phyloP scores from a whole-genome alignment of 2,888 invertebrate genomes.

The Lypha dubia region DNA sequence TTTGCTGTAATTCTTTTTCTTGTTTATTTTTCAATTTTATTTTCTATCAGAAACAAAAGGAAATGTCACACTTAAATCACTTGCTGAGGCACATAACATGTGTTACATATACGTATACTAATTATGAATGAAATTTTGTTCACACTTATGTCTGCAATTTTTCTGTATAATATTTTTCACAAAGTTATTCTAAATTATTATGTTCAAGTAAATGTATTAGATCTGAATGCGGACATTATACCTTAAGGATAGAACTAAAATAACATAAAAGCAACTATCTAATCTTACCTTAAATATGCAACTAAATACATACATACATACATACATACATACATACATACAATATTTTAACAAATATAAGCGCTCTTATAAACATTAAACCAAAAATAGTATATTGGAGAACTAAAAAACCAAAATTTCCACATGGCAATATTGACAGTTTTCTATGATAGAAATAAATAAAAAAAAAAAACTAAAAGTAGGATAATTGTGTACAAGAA shows the following conservation, averaged over 20 bases:
- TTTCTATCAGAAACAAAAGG: conserved; percentile 21
- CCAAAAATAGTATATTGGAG: neutral
- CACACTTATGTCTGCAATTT: too few relatives aligned
- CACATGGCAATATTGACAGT: conserved; percentile 44
- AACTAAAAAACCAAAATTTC: neutral
- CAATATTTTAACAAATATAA: neutral
- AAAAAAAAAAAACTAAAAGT: neutral
- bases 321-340: too few relatives aligned
- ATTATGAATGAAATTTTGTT: too few relatives aligned
- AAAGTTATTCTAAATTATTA: too few relatives aligned
- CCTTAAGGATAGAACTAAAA: too few relatives aligned
- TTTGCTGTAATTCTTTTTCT: neutral
- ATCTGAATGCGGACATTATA: too few relatives aligned
- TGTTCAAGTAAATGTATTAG: too few relatives aligned
- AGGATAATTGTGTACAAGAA: neutral
- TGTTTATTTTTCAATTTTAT: conserved; percentile 5
- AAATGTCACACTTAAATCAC: neutral
- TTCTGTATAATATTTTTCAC: too few relatives aligned
- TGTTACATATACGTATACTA: too few relatives aligned
- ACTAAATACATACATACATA: too few relatives aligned
- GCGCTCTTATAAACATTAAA: neutral
- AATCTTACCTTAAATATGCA: too few relatives aligned
- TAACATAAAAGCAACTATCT: too few relatives aligned
- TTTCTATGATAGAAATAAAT: conserved; percentile 31
- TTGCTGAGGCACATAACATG: neutral